Base-by-base conservation (phyloP, 2,888 invertebrate species). In the Leptopilina myrica region DNA sequence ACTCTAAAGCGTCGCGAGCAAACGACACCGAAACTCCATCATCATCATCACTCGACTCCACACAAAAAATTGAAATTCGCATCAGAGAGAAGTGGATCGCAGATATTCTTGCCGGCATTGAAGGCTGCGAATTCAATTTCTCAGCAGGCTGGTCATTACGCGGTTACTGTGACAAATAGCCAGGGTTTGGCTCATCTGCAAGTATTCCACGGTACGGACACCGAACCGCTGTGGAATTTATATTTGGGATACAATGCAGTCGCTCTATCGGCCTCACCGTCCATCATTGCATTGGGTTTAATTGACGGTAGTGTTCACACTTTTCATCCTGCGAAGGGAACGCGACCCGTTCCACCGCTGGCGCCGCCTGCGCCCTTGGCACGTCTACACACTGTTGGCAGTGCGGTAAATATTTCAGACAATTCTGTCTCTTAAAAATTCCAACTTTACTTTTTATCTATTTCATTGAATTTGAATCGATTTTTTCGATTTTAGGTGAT, bases 101-200 rank as follows among this genome's bases (percentile, higher is more conserved):
- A 87, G n/a, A 84, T 88, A 3, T 83, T 91, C 53, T 82, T 91
- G 43, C 91, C 91, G 1, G 85, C 91, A 0, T 79, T 91, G 0
- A 91, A 91, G 80, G 87, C 91, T 3, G 86, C 86, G 15, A 87
- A 86, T 53, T 89, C 89, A 15, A 84, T 91, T 67, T 91, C 89
- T 8, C 91, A 91, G 76, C 91, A 91, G 80, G 88, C 90, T 20
- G 91, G 91, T 9, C 91, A 91, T 81, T 91, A 91, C n/a, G 90
- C 91, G 0, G 90, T 91, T 0, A 89, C 91, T 1, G 88, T 91
- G 3, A 91, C 88, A 12, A 91, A 89, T 69, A 88, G 86, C 69
- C 89, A 91, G 78, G 89, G 89, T 78, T 83, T 91, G 33, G 85
- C 90, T 5, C 91, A 91, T 84, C 79, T 91, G 46, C 91, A 91